Evolutionary conservation across 1,140 invertebrate species (phyloP).

Genomic region (Zaprionus inermis): DNA sequence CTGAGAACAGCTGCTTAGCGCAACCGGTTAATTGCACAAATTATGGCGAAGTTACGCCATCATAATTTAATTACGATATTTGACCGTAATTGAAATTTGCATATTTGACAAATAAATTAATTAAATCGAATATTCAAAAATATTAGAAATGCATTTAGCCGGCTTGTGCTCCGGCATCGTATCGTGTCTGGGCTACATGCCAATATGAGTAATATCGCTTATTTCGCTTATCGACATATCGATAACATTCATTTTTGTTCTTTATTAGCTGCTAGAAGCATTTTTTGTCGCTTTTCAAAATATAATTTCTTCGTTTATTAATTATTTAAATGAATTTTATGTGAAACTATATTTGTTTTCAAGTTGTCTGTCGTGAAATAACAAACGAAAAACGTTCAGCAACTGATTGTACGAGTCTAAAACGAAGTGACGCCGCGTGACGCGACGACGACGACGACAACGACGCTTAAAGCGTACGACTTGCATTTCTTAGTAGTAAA

Average conservation of each 20-base stretch:
- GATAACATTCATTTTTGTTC: slow-evolving; percentile 41
- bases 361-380: slow-evolving; percentile 21
- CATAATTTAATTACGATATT: background rate
- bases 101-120: background rate
- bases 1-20: slow-evolving; percentile 5
- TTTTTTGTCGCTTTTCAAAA: slow-evolving; percentile 62
- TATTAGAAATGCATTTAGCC: background rate
- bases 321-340: slow-evolving; percentile 42
- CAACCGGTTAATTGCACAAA: slow-evolving; percentile 5
- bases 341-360: slow-evolving; percentile 13
- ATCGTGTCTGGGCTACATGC: slow-evolving; percentile 1
- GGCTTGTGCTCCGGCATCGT: background rate
- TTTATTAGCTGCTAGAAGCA: slow-evolving; percentile 41
- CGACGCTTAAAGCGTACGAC: slow-evolving; percentile 61
- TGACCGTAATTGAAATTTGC: background rate
- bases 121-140: background rate
- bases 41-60: background rate
- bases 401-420: slow-evolving; percentile 1
- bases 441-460: slow-evolving; percentile 34
- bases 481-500: slow-evolving; percentile 51
- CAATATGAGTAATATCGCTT: background rate
- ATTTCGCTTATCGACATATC: slow-evolving; percentile 8
- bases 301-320: slow-evolving; percentile 65
- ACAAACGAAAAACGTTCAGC: background rate
- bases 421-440: slow-evolving; percentile 60